Evolutionary conservation across 2,113 vertebrate species (phyloP), one percentile per base, ranked within the genome.

Genomic region (Furnarius figulus): DNA sequence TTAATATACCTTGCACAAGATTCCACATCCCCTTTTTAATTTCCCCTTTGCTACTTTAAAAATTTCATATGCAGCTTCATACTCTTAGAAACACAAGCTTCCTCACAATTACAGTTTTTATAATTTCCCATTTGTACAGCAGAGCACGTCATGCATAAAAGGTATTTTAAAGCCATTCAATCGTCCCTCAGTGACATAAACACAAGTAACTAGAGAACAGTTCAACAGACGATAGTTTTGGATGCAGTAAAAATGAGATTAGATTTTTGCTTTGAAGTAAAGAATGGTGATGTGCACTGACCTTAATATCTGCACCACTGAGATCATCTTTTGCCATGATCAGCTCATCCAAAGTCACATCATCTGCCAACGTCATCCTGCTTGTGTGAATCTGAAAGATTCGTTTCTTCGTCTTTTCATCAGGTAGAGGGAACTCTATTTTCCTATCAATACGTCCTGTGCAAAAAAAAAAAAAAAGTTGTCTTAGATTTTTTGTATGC

Each of bases 351-450:
- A 99, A 97, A 44, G 99, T 99, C 52, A 99, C 99, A 5, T 99
- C 99, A 30, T 98, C 98, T 5, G 99, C 98, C 78, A 99, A 55
- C 0, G 99, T 99, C 99, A 99, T 99, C 77, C 99, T 98, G 88
- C 99, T 99, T 1, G 99, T 99, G 97, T 99, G 99, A 94, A 99
- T 99, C 97, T 99, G 99, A 87, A 99, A 99, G 96, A 99, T 99
- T 73, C 99, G 98, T 62, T 99, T 98, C 96, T 99, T 99, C 2
- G 99, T 99, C 95, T 99, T 99, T 49, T 99, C 99, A 19, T 99
- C 99, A 0, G 99, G 99, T n/a, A 99, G 97, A 6, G 99, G 99
- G 74, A 99, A 99, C 97, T 99, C 99, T 0, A 99, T 99, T 97
- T 99, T 99, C 73, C 99, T 98, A 72, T 99, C 99, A 7, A 99